These are phyloP conservation scores for Girardia tigrina DNA, from an alignment of 2,888 invertebrate species.

Conservation along the genomic window DNA sequence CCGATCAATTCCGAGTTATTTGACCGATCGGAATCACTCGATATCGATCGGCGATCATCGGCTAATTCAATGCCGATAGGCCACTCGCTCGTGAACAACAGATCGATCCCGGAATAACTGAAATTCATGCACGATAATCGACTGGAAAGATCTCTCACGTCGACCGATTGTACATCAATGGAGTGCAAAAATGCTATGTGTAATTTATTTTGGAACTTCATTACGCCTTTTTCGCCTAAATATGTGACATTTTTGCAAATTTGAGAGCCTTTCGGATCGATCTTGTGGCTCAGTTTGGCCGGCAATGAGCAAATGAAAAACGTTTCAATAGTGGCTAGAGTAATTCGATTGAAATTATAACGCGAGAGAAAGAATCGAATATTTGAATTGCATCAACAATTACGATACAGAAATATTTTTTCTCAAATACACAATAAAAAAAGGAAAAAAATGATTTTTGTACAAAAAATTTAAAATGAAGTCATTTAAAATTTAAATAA, in stretches of 20 bases:
- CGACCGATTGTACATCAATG: background rate
- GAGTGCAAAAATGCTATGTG: background rate
- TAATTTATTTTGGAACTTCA: conserved; percentile 1
- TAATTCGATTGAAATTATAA: too few species aligned
- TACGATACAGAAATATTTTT: too few species aligned
- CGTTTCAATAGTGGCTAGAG: background rate
- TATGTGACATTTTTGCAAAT: background rate
- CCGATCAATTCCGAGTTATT: background rate
- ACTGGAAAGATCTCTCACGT: background rate
- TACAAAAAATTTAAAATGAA: too few species aligned
- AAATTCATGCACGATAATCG: background rate
- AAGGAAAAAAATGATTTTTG: too few species aligned
- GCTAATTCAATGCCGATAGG: background rate
- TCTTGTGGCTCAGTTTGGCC: background rate
- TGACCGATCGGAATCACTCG: background rate
- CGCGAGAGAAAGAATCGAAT: too few species aligned
- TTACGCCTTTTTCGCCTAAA: background rate
- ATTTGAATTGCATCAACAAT: too few species aligned
- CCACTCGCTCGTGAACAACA: background rate
- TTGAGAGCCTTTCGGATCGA: background rate
- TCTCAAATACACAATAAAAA: too few species aligned
- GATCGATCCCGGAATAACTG: background rate
- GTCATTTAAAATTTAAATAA: too few species aligned
- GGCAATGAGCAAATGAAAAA: background rate
- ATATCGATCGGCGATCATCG: too few species aligned